Conservation (phyloP, 1,140 invertebrate genomes). For the Trachelipus rathkii region DNA sequence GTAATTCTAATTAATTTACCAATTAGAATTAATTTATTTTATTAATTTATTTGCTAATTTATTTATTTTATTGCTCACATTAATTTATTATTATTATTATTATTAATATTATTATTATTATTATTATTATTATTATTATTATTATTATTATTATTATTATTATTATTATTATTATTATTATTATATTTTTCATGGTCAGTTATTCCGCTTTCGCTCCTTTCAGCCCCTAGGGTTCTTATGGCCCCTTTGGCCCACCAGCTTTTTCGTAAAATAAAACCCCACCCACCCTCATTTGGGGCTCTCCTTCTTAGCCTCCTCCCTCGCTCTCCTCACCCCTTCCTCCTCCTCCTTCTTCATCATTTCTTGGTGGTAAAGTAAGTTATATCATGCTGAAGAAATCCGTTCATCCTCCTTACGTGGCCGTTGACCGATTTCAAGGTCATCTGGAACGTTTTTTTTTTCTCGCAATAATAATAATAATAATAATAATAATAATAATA, state of each 20-base stretch:
- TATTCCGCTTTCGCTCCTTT: no score
- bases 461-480: not conserved
- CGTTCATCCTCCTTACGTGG: not conserved
- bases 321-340: no score
- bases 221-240: no score
- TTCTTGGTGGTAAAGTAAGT: not conserved
- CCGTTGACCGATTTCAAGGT: not conserved
- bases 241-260: no score
- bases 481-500: not conserved
- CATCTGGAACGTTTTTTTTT: not conserved
- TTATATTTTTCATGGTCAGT: not conserved
- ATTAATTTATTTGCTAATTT: no score
- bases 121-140: not conserved
- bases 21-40: no score
- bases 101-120: not conserved
- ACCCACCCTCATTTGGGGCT: no score
- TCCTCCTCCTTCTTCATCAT: no score
- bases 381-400: not conserved
- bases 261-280: no score
- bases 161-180: not conserved
- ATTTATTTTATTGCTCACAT: no score
- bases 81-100: not conserved
- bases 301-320: no score
- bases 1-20: no score
- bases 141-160: conserved; percentile 2